phyloP scores from a whole-genome alignment of 2,888 invertebrate genomes.

The Therioaphis trifolii region DNA sequence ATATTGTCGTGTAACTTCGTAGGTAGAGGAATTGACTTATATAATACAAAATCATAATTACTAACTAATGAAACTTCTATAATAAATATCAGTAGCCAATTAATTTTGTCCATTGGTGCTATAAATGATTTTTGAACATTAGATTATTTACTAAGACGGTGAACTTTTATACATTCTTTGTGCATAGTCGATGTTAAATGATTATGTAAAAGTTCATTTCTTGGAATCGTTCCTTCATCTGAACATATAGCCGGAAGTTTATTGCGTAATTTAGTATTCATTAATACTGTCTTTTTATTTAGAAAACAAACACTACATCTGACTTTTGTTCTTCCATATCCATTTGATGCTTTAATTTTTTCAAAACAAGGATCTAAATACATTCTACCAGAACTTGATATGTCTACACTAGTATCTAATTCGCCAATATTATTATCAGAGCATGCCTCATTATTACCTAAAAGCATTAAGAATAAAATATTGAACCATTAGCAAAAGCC shows the following conservation, averaged over 20 bases:
- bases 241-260: neutral
- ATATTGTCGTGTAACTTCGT: no score
- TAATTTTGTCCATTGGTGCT: constrained; percentile 2
- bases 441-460: no score
- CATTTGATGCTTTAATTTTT: neutral
- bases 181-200: neutral
- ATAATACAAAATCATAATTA: no score
- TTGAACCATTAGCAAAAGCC: no score
- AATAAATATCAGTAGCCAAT: no score
- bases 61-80: no score
- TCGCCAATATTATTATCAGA: no score
- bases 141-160: constrained; percentile 15
- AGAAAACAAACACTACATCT: neutral
- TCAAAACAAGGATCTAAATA: neutral
- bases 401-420: no score
- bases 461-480: no score
- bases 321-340: neutral
- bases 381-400: no score
- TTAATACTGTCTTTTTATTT: constrained; percentile 10
- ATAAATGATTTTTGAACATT: neutral
- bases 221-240: constrained; percentile 8
- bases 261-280: neutral
- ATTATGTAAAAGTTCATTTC: constrained; percentile 3
- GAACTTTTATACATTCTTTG: constrained; percentile 24
- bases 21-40: no score